Percentiles rank a stretch among this genome's conserved stretches.
Evolutionary conservation across 2,113 vertebrate species (phyloP).

Genomic region (Oreotragus oreotragus): DNA sequence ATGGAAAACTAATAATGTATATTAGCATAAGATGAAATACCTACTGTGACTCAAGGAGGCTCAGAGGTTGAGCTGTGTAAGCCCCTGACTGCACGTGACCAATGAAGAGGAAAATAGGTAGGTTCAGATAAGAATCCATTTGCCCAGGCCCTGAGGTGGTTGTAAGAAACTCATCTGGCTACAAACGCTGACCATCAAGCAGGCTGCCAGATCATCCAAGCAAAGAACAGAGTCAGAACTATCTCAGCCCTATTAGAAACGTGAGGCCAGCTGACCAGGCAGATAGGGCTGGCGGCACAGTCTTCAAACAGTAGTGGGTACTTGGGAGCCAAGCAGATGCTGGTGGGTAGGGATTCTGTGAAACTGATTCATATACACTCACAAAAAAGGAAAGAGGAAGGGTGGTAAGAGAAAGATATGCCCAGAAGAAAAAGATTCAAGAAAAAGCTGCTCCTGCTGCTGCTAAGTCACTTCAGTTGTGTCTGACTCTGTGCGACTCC

Average conservation of each 20-base stretch:
- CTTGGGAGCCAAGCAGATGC: not conserved
- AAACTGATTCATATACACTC: not conserved
- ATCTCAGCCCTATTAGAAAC: not conserved
- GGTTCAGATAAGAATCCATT: not conserved
- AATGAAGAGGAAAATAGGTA: not conserved
- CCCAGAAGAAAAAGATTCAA: not conserved
- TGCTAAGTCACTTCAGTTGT: too few species aligned
- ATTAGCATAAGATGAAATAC: not conserved
- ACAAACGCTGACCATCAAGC: not conserved
- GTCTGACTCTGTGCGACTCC: too few species aligned
- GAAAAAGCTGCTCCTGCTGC: not conserved
- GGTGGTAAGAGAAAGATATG: not conserved
- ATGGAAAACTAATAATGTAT: not conserved
- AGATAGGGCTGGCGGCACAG: not conserved
- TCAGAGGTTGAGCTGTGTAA: not conserved
- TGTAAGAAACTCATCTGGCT: not conserved
- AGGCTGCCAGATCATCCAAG: not conserved
- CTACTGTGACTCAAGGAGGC: not conserved
- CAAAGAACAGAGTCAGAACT: not conserved
- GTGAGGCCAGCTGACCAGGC: not conserved
- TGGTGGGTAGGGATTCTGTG: not conserved
- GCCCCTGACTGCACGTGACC: not conserved
- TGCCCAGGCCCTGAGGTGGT: not conserved
- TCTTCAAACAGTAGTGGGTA: not conserved
- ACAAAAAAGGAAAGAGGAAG: not conserved